Conservation (phyloP, 1,140 invertebrate species). For the Calycopis cecrops region DNA sequence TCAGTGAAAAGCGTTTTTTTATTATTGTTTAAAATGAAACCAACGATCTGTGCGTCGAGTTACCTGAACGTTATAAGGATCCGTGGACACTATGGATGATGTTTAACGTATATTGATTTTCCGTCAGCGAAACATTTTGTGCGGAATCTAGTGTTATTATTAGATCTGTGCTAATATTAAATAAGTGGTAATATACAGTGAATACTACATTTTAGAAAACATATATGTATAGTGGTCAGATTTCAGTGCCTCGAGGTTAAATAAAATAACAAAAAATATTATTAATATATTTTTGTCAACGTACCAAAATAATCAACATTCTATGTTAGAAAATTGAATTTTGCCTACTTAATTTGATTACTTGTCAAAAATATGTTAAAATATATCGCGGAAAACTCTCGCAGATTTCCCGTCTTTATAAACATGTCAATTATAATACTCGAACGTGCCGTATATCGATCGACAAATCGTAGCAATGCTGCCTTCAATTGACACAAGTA, state of each 20-base stretch:
- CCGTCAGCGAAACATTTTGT: constrained; percentile 48
- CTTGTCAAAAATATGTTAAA: too few relatives aligned
- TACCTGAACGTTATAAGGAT: constrained; percentile 19
- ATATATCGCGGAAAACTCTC: neutral
- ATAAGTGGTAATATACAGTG: constrained; percentile 36
- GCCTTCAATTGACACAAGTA: neutral
- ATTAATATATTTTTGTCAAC: too few relatives aligned
- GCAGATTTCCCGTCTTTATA: neutral
- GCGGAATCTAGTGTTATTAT: constrained; percentile 58
- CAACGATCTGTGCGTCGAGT: constrained; percentile 18
- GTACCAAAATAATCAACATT: too few relatives aligned
- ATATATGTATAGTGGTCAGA: neutral
- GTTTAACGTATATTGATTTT: constrained; percentile 63
- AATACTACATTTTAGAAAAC: neutral
- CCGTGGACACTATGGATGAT: constrained; percentile 33
- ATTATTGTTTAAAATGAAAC: constrained; percentile 22
- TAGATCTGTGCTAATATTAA: constrained; percentile 46
- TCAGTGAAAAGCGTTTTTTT: constrained; percentile 28
- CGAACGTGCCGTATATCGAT: constrained; percentile 8
- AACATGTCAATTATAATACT: constrained; percentile 1
- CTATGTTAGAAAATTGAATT: too few relatives aligned
- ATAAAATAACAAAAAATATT: constrained; percentile 18
- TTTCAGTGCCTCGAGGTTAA: constrained; percentile 28
- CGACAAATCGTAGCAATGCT: constrained; percentile 8
- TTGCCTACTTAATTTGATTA: too few relatives aligned